Percentiles rank a stretch among this genome's conserved stretches.
phyloP scores from a whole-genome alignment of 2,797 vertebrate genomes.

The Prunella strophiata region DNA sequence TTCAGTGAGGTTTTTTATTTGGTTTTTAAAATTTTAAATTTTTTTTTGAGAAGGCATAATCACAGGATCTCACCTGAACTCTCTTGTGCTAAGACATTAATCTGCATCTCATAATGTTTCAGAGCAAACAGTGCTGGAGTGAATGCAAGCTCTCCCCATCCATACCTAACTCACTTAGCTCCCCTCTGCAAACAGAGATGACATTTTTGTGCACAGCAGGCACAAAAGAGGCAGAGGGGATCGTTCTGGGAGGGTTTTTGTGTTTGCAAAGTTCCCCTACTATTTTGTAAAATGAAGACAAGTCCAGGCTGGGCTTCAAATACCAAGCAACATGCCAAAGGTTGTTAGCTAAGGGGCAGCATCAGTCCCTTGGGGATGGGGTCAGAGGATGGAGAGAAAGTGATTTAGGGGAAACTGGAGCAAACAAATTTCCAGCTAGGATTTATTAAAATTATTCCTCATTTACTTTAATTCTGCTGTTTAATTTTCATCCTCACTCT shows the following conservation, averaged over 20 bases:
- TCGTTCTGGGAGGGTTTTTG: neutral
- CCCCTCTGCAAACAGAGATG: conserved; percentile 58
- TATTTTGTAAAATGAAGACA: conserved; percentile 10
- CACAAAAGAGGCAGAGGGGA: neutral
- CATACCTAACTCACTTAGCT: conserved; percentile 9
- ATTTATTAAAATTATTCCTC: neutral
- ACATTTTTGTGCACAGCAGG: conserved; percentile 60
- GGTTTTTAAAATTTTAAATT: neutral
- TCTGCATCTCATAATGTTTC: conserved; percentile 33
- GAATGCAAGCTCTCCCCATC: neutral
- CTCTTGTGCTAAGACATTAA: conserved; percentile 33
- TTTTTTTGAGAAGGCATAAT: neutral
- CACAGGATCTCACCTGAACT: conserved; percentile 54
- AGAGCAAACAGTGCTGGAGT: conserved; percentile 37
- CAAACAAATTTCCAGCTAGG: neutral
- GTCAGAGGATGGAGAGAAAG: neutral
- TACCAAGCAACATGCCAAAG: neutral
- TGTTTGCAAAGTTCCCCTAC: neutral
- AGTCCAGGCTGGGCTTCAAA: conserved; percentile 4
- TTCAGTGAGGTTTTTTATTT: neutral
- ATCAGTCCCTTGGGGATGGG: neutral
- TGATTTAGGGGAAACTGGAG: neutral
- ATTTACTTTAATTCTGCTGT: neutral
- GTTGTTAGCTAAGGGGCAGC: neutral
- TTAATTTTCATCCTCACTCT: neutral